Conservation (phyloP, 1,140 invertebrate species). For the Brachionus rotundiformis region DNA sequence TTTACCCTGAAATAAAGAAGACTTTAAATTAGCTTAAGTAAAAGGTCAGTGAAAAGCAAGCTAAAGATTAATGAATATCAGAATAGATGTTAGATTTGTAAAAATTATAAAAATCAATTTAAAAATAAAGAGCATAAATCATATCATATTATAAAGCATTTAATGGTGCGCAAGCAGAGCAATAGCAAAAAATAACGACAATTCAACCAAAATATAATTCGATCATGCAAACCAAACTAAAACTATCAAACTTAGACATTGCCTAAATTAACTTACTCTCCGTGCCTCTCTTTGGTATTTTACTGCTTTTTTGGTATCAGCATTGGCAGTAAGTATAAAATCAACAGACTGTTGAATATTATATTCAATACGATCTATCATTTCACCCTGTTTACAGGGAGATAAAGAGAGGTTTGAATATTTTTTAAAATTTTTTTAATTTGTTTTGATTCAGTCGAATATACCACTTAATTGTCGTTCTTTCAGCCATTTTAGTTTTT, state of each 20-base stretch:
- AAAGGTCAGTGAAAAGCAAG: neutral
- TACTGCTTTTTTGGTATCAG: conserved; percentile 99
- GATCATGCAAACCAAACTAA: neutral
- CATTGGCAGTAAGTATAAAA: conserved; percentile 97
- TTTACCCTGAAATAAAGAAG: neutral
- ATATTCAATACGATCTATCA: conserved; percentile 99
- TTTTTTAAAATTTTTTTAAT: neutral
- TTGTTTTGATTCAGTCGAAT: conserved; percentile 41
- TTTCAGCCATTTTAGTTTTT: neutral
- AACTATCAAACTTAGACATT: neutral
- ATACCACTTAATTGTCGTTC: conserved; percentile 14
- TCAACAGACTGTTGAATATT: conserved; percentile 99
- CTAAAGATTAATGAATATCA: neutral
- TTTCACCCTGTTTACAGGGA: conserved; percentile 63
- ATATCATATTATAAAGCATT: neutral
- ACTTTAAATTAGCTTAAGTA: neutral
- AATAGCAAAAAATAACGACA: neutral
- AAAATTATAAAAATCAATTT: neutral
- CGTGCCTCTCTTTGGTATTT: conserved; percentile 99
- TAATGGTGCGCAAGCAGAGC: neutral
- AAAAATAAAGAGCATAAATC: no score
- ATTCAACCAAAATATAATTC: neutral
- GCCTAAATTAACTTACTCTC: conserved; percentile 77
- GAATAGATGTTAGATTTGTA: neutral
- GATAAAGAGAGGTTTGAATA: neutral